phyloP scores from a whole-genome alignment of 2,113 vertebrate species.

The Lycaon pictus region DNA sequence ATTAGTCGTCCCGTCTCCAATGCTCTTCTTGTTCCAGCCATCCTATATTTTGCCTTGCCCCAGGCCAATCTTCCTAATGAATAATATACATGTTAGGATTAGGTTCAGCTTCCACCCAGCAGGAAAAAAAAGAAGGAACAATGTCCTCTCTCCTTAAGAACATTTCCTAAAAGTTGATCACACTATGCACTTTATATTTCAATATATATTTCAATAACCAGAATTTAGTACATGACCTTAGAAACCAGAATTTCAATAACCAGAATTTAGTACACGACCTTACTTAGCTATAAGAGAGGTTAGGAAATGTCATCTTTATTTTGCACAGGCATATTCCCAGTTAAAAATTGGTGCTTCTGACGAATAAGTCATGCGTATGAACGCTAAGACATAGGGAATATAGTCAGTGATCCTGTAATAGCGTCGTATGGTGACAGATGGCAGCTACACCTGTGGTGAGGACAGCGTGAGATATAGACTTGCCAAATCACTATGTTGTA shows the following conservation, averaged over 20 bases:
- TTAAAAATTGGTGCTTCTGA: not conserved
- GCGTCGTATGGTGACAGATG: not conserved
- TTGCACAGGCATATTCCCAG: not conserved
- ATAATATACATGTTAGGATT: not conserved
- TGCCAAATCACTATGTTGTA: not conserved
- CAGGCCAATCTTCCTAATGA: slow-evolving; percentile 1
- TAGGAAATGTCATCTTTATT: not conserved
- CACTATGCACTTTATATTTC: slow-evolving; percentile 6
- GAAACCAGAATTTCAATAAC: not conserved
- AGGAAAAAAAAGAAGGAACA: not conserved
- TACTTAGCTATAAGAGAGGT: not conserved
- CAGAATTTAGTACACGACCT: slow-evolving; percentile 1
- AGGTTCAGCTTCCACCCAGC: not conserved
- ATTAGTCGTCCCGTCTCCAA: not conserved
- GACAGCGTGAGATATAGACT: not conserved
- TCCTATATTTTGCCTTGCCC: slow-evolving; percentile 1
- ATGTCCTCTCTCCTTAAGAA: not conserved
- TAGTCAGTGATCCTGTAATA: not conserved
- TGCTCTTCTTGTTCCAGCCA: not conserved
- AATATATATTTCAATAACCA: not conserved
- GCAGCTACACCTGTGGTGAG: not conserved
- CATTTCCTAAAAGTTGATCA: not conserved
- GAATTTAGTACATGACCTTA: too few relatives aligned
- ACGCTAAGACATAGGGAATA: not conserved
- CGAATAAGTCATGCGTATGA: not conserved